Base-by-base conservation (phyloP, 2,113 vertebrate genomes). In the Microtus oregoni region DNA sequence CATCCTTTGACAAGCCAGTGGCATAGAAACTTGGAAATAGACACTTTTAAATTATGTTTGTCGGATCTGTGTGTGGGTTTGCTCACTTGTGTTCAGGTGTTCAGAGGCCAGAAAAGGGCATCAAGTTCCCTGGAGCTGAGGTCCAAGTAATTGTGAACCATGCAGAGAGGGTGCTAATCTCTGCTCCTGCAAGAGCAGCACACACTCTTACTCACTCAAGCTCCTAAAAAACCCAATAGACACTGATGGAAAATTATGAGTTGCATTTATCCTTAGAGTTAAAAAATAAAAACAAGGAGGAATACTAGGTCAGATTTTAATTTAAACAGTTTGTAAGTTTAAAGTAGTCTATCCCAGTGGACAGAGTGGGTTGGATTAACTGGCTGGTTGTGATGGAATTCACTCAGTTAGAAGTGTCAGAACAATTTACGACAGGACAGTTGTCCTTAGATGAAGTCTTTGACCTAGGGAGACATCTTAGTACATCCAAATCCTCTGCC, bases 181-280 rank as follows among this genome's bases (percentile, higher is more conserved):
- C 75, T 86, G 41, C 3, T 9, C 61, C 38, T 35, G 15, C 15
- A 20, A 13, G 83, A 68, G 30, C 28, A 35, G 17, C 17, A 32
- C 6, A 1, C 10, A 3, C 12, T 38, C 20, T 26, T 82, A 19
- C 7, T 86, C 58, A 26, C 24, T 65, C 15, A 13, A 22, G 83
- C 38, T 10, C 41, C 41, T 44, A n/a, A 47, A 1, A 3, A 94
- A 70, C 22, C 19, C 17, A 82, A 10, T 44, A 44, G 58, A 32
- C 75, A 11, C 32, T 61, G 0, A 13, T 0, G 8, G 92, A 58
- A n/a, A 1, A 68, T 87, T 94, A 44, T 55, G 50, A 0, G 32
- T 44, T 41, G 5, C 7, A 1, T 72, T 89, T 76, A 91, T 86
- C 26, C 61, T 94, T 96, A 82, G 58, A 75, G 0, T 93, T 94